Percentiles rank a stretch among this genome's conserved stretches.
Conservation (phyloP, 92 coral and sea anemone species). For the Porites rus region DNA sequence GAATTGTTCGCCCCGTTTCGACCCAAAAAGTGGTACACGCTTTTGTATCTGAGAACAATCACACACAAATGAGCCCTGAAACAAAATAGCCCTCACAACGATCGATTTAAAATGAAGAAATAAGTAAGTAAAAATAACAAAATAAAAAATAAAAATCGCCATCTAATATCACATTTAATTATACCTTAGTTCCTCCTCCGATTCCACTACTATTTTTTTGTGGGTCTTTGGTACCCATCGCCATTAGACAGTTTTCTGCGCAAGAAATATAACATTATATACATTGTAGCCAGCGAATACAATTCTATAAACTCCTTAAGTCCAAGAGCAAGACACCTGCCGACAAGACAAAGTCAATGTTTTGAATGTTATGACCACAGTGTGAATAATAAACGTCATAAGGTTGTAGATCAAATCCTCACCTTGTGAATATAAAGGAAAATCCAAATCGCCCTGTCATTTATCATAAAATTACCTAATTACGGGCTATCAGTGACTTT, state of each 20-base stretch:
- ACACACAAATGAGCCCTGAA: neutral
- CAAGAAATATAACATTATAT: neutral
- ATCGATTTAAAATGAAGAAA: no score
- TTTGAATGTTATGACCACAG: slow-evolving; percentile 18
- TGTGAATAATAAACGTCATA: neutral
- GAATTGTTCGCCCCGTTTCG: no score
- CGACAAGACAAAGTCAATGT: neutral
- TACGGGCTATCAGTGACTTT: neutral
- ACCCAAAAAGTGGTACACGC: neutral
- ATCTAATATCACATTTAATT: neutral
- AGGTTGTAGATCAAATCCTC: neutral
- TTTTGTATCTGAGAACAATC: neutral
- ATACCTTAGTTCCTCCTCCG: slow-evolving; percentile 8
- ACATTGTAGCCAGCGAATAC: no score
- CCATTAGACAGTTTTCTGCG: slow-evolving; percentile 13
- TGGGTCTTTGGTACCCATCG: neutral
- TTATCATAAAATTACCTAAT: neutral
- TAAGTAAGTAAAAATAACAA: no score
- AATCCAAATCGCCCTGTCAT: neutral
- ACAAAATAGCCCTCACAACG: no score
- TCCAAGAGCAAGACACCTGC: neutral
- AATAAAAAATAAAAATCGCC: no score
- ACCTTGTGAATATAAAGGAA: neutral
- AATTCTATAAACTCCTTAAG: neutral
- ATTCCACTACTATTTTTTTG: neutral